These are phyloP conservation scores for Aphis craccivora DNA, from an alignment of 1,140 invertebrate genomes.

Conservation along the genomic window DNA sequence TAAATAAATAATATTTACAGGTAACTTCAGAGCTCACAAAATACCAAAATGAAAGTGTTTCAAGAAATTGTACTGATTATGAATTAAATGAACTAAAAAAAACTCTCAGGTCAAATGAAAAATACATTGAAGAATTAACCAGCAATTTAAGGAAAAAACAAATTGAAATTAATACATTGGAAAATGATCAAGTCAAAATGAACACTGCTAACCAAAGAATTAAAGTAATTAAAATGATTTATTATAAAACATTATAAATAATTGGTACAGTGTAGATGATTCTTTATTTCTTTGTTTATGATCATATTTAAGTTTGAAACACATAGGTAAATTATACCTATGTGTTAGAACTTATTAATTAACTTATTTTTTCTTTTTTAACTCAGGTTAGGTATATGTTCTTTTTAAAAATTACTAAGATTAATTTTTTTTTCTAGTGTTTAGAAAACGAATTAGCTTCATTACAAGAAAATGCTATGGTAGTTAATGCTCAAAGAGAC, in stretches of 20 bases:
- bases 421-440: conserved; percentile 33
- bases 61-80: conserved; percentile 46
- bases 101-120: conserved; percentile 56
- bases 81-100: conserved; percentile 59
- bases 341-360: not conserved
- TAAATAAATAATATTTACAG: conserved; percentile 49
- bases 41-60: conserved; percentile 17
- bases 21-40: conserved; percentile 20
- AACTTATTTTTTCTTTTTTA: not conserved
- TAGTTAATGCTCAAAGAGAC: conserved; percentile 46
- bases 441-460: conserved; percentile 56
- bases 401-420: not conserved
- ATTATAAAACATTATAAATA: not conserved
- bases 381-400: rapidly evolving
- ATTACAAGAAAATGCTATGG: conserved; percentile 49
- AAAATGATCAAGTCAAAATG: conserved; percentile 59
- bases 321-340: not conserved
- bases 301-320: not conserved
- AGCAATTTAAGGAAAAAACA: conserved; percentile 59
- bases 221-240: conserved; percentile 57
- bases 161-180: conserved; percentile 58
- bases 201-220: conserved; percentile 56
- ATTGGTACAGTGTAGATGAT: not conserved
- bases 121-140: conserved; percentile 58
- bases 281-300: not conserved